A percentile compares a stretch with the other conserved stretches of the same genome.
These are phyloP conservation scores for Antheraea pernyi DNA, from an alignment of 1,140 invertebrate genomes.

Conservation along the genomic window DNA sequence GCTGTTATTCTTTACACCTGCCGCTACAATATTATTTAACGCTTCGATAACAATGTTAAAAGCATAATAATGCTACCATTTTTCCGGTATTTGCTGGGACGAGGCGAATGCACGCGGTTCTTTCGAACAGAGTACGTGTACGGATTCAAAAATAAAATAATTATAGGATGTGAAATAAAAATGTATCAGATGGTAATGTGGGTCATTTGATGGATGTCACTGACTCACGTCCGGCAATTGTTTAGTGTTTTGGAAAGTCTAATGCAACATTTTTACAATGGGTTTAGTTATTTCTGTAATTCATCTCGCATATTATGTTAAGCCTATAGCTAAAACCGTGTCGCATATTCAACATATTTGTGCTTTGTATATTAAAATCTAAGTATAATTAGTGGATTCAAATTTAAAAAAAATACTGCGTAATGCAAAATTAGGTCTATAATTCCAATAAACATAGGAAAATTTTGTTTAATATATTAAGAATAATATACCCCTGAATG, in stretches of 20 bases:
- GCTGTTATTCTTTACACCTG: slow-evolving; percentile 4
- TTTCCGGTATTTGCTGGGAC: neutral
- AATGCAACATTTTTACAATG: neutral
- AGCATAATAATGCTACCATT: slow-evolving; percentile 4
- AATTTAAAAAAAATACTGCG: no score
- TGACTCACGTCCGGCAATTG: neutral
- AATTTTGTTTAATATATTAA: no score
- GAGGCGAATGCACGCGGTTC: neutral
- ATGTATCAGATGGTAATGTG: neutral
- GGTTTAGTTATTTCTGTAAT: neutral
- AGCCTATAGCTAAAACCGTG: no score
- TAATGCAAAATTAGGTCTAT: no score
- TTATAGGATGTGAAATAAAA: neutral
- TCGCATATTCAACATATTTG: no score
- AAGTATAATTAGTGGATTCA: no score
- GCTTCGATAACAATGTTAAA: slow-evolving; percentile 4
- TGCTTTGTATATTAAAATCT: no score
- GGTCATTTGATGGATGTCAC: neutral
- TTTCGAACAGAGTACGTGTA: neutral
- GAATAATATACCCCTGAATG: no score
- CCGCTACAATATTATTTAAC: slow-evolving; percentile 3
- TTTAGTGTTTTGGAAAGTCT: neutral
- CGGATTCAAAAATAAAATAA: neutral
- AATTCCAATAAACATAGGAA: no score
- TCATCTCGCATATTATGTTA: neutral